These are phyloP conservation scores for Atherinosoma microstoma DNA, from an alignment of 2,797 vertebrate genomes.

Conservation along the genomic window DNA sequence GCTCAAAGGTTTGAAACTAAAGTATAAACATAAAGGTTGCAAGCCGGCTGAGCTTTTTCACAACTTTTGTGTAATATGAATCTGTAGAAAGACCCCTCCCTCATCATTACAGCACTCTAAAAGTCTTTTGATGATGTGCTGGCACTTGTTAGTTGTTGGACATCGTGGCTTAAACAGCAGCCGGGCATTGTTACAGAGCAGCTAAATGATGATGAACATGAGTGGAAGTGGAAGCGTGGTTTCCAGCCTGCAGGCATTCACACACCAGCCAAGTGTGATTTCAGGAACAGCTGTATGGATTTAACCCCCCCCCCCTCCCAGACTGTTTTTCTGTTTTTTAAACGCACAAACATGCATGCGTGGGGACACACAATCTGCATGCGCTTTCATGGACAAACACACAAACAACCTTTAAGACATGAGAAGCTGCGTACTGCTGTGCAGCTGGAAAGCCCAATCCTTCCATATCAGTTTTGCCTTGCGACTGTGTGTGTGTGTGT, in stretches of 20 bases:
- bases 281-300: constrained; percentile 73
- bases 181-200: constrained; percentile 57
- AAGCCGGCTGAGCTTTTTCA: constrained; percentile 38
- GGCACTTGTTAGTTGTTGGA: constrained; percentile 63
- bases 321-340: constrained; percentile 13
- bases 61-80: constrained; percentile 36
- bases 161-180: constrained; percentile 47
- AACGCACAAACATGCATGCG: constrained; percentile 14
- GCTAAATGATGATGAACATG: constrained; percentile 70
- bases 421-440: constrained; percentile 46
- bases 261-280: constrained; percentile 66
- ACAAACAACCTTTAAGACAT: constrained; percentile 32
- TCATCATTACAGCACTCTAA: constrained; percentile 58
- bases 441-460: constrained; percentile 47
- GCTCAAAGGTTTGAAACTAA: constrained; percentile 38
- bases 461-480: constrained; percentile 39
- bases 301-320: constrained; percentile 42
- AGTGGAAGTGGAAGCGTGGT: constrained; percentile 60
- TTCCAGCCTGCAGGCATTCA: constrained; percentile 61
- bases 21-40: constrained; percentile 22
- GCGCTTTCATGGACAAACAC: neutral
- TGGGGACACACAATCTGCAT: neutral
- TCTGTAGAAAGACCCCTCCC: constrained; percentile 40
- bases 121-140: constrained; percentile 47
- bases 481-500: constrained; percentile 3